These are phyloP conservation scores for Drosophila mauritiana DNA, from an alignment of 1,140 invertebrate species.

Conservation along the genomic window DNA sequence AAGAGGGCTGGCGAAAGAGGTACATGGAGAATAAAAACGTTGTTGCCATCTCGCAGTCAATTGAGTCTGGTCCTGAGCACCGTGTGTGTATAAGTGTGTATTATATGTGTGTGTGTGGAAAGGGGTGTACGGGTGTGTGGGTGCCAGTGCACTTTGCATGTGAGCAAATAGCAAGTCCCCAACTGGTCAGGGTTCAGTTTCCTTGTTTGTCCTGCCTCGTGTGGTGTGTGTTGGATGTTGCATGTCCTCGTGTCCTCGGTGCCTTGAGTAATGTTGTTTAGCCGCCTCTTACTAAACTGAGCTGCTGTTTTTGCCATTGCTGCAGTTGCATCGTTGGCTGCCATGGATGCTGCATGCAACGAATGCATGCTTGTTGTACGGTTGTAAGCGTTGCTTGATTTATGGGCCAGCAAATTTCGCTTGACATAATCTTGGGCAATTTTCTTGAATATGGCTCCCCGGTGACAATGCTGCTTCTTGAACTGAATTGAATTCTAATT, in stretches of 20 bases:
- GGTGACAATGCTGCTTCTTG: slow-evolving; percentile 19
- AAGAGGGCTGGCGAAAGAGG: slow-evolving; percentile 2
- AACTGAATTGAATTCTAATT: slow-evolving; percentile 73
- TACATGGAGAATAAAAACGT: slow-evolving; percentile 41
- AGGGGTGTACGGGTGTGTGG: neutral
- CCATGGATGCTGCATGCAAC: slow-evolving; percentile 15
- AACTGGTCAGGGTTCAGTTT: slow-evolving; percentile 51
- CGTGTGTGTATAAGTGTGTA: slow-evolving; percentile 2
- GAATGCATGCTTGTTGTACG: slow-evolving; percentile 14
- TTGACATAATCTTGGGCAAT: slow-evolving; percentile 52
- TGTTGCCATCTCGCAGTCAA: slow-evolving; percentile 51
- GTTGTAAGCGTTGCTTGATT: slow-evolving; percentile 38
- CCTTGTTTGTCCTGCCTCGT: slow-evolving; percentile 35
- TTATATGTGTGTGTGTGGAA: neutral
- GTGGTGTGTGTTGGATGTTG: slow-evolving; percentile 32
- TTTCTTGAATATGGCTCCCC: slow-evolving; percentile 52
- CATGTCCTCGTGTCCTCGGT: slow-evolving; percentile 29
- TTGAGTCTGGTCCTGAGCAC: slow-evolving; percentile 37
- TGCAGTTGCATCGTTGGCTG: slow-evolving; percentile 6
- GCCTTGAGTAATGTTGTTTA: slow-evolving; percentile 58
- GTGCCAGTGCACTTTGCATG: slow-evolving; percentile 45
- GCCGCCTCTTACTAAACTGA: slow-evolving; percentile 25
- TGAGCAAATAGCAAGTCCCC: slow-evolving; percentile 47
- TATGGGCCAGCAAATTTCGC: slow-evolving; percentile 48
- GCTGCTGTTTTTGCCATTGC: slow-evolving; percentile 4